phyloP scores from a whole-genome alignment of 2,797 vertebrate genomes.

The Etheostoma nigrum region DNA sequence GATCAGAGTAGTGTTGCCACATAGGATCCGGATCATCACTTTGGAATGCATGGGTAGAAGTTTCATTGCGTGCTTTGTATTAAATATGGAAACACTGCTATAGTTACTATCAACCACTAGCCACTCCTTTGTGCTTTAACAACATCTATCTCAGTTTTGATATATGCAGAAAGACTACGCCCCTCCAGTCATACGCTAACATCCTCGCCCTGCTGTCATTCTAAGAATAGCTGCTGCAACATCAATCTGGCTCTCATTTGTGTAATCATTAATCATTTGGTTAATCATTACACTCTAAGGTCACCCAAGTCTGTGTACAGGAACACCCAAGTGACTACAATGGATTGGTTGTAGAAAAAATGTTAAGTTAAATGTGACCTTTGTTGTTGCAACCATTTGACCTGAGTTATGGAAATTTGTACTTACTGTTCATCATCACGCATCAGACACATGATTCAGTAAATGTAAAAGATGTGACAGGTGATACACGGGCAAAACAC shows the following conservation, averaged over 20 bases:
- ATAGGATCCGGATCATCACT: not conserved
- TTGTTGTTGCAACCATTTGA: not conserved
- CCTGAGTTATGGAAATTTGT: conserved; percentile 14
- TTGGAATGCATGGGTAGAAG: conserved; percentile 21
- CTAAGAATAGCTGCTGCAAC: conserved; percentile 29
- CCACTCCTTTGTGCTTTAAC: conserved; percentile 46
- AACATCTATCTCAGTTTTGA: conserved; percentile 12
- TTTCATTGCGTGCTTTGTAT: not conserved
- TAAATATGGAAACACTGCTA: conserved; percentile 6
- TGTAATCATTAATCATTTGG: conserved; percentile 5
- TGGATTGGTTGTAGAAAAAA: not conserved
- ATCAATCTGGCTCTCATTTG: conserved; percentile 18
- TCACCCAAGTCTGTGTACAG: conserved; percentile 35
- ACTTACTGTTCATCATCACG: not conserved
- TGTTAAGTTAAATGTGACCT: conserved; percentile 4
- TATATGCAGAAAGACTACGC: conserved; percentile 11
- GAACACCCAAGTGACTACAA: conserved; percentile 12
- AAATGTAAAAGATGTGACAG: conserved; percentile 13
- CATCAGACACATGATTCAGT: not conserved
- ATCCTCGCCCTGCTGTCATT: conserved; percentile 20
- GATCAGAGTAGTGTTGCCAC: not conserved
- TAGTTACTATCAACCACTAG: conserved; percentile 18
- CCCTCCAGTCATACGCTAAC: not conserved
- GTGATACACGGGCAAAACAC: not conserved
- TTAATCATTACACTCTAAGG: conserved; percentile 63